Base-by-base conservation (phyloP, 2,113 vertebrate genomes). In the Psittacula cyanocephala region DNA sequence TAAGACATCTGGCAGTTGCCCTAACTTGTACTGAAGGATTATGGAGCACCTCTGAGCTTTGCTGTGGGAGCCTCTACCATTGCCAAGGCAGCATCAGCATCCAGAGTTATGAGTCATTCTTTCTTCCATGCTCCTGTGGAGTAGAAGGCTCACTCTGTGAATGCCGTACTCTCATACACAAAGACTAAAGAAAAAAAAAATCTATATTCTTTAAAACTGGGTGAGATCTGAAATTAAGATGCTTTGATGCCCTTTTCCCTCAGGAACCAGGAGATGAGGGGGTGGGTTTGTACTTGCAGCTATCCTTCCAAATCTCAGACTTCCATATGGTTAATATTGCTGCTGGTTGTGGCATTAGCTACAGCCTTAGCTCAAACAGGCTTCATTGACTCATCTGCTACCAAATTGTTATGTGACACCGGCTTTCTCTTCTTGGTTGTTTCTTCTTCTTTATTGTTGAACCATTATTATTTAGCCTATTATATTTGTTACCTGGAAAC, bases 271-370 rank as follows among this genome's bases (percentile, higher is more conserved):
- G 90, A 95, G 81, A 95, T 91, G 86, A 95, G 83, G 78, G 84
- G 94, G 78, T 86, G 76, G 81, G 78, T 88, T 67, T 93, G 86
- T 87, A 89, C 90, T 94, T 91, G 57, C 50, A 97, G 88, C 43
- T 44, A 88, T 94, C 81, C 50, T 86, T 95, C 88, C 74, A 86
- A 79, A 52, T 81, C 94, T 92, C 94, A 96, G 55, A 24, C 43
- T 91, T 71, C 85, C 93, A 97, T 86, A 91, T 95, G 90, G 86
- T 65, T 92, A 93, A 46, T 95, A 72, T 47, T 69, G 41, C 68
- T 81, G 29, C 75, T 88, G 75, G 43, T 63, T 87, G 79, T 85
- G 82, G 35, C 72, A 83, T 62, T 92, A 91, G 52, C 92, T 96
- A 75, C 72, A 95, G 62, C 64, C 86, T 78, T 76, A 53, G 71